Evolutionary conservation across 2,113 vertebrate species (phyloP).

Genomic region (Equus przewalskii): DNA sequence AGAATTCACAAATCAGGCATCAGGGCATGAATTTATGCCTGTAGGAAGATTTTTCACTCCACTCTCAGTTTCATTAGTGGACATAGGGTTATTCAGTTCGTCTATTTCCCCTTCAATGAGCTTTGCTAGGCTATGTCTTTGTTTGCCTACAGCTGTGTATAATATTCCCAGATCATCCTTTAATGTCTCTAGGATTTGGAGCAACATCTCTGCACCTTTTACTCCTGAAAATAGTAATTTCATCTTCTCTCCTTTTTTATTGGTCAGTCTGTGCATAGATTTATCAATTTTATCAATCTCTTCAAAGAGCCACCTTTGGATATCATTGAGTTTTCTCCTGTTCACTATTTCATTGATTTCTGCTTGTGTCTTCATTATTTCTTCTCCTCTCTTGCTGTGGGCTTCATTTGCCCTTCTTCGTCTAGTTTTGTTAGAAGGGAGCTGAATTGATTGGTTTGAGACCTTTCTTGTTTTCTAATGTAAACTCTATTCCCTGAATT

Average conservation of each 20-base stretch:
- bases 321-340: background rate
- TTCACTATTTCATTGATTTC: background rate
- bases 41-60: too few species aligned
- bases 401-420: background rate
- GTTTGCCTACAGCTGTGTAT: background rate
- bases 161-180: background rate
- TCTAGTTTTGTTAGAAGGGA: background rate
- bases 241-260: background rate
- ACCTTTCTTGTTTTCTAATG: background rate
- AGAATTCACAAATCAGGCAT: too few species aligned
- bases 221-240: background rate
- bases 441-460: background rate
- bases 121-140: background rate
- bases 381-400: background rate
- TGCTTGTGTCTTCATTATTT: background rate
- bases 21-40: too few species aligned
- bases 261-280: background rate
- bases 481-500: background rate
- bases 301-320: background rate
- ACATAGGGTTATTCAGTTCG: too few species aligned
- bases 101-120: background rate
- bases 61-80: too few species aligned
- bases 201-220: background rate
- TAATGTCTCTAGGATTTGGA: background rate
- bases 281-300: background rate